Evolutionary conservation across 2,797 vertebrate genomes (phyloP).

Genomic region (Sebastolobus alascanus): DNA sequence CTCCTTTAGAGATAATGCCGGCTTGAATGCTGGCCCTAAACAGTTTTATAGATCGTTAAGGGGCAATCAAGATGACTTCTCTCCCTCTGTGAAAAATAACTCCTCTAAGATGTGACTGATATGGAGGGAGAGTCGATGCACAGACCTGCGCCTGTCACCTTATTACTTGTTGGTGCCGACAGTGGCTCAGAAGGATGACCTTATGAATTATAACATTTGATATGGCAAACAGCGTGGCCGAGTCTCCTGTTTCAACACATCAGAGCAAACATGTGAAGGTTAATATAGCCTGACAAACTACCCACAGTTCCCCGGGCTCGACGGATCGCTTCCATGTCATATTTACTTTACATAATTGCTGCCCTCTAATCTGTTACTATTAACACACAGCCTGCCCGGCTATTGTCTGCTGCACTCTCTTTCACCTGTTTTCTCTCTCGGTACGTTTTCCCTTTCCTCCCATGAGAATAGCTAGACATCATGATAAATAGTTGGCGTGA

Average conservation of each 20-base stretch:
- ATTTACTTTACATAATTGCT: conserved; percentile 85
- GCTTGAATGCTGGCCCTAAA: conserved; percentile 64
- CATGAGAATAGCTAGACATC: conserved; percentile 57
- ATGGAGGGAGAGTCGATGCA: conserved; percentile 36
- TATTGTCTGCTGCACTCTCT: conserved; percentile 63
- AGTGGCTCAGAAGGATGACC: conserved; percentile 65
- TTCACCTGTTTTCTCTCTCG: conserved; percentile 64
- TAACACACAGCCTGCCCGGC: conserved; percentile 64
- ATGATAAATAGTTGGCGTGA: conserved; percentile 68
- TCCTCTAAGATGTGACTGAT: conserved; percentile 48
- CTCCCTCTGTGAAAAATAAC: conserved; percentile 52
- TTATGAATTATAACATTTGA: conserved; percentile 77
- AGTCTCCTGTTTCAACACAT: conserved; percentile 78
- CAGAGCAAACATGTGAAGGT: conserved; percentile 84
- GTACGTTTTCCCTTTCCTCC: conserved; percentile 54
- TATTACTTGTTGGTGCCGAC: conserved; percentile 64
- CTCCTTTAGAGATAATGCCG: conserved; percentile 71
- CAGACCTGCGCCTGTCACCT: conserved; percentile 19
- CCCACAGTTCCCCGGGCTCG: conserved; percentile 73
- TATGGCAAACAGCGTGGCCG: conserved; percentile 67
- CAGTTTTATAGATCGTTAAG: conserved; percentile 76
- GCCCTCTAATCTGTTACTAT: conserved; percentile 81
- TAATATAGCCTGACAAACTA: conserved; percentile 85
- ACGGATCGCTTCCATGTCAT: conserved; percentile 78
- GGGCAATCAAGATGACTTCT: conserved; percentile 68